A percentile compares a stretch with the other conserved stretches of the same genome.
These are phyloP conservation scores for Perodicticus potto DNA, from an alignment of 2,797 vertebrate species.

Conservation along the genomic window DNA sequence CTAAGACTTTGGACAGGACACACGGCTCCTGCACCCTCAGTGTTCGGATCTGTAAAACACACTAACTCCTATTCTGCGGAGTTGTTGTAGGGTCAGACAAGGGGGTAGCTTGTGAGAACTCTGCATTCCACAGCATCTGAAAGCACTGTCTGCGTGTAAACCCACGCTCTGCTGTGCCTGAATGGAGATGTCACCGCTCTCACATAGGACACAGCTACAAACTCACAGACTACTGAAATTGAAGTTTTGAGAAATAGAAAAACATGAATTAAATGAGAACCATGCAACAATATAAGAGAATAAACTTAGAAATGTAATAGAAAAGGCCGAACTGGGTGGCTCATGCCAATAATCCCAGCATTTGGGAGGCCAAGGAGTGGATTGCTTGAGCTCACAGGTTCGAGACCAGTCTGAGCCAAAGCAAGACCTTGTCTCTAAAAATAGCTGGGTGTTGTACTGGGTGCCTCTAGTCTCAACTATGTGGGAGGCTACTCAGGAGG, in stretches of 20 bases:
- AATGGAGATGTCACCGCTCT: background rate
- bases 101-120: background rate
- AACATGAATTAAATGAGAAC: background rate
- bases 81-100: background rate
- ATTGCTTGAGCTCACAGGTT: no score
- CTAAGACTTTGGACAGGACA: background rate
- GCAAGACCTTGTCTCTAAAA: no score
- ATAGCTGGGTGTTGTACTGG: no score
- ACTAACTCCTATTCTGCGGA: background rate
- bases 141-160: background rate
- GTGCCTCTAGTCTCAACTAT: no score
- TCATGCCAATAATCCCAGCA: no score
- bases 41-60: background rate
- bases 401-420: no score
- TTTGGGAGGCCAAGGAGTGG: no score
- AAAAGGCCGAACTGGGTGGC: background rate
- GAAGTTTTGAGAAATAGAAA: background rate
- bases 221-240: background rate
- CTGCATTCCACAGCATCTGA: background rate
- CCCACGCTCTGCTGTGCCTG: background rate
- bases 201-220: background rate
- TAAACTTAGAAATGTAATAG: background rate
- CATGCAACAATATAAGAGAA: background rate
- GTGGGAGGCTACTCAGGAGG: no score
- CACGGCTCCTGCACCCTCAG: background rate